A percentile compares a stretch with the other conserved stretches of the same genome.
Evolutionary conservation across 2,113 vertebrate genomes (phyloP).

Genomic region (Pollachius pollachius): DNA sequence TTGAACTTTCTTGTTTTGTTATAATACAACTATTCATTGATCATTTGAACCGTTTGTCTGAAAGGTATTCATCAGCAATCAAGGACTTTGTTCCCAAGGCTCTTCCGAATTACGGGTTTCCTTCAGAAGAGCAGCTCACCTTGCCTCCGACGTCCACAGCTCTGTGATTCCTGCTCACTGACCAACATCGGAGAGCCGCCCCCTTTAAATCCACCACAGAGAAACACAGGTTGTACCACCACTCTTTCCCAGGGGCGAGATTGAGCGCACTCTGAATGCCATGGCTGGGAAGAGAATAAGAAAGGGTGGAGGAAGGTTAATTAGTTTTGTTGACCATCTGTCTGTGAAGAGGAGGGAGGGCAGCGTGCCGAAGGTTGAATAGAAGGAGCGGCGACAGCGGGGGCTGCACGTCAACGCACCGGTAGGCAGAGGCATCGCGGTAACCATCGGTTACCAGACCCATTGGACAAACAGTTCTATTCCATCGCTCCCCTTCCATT

Average conservation of each 20-base stretch:
- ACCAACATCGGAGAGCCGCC: background rate
- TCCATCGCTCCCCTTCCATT: slow-evolving; percentile 10
- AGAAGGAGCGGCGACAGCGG: slow-evolving; percentile 63
- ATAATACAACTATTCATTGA: too few species aligned
- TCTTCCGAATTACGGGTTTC: slow-evolving; percentile 14
- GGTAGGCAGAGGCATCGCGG: slow-evolving; percentile 53
- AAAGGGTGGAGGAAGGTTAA: slow-evolving; percentile 79
- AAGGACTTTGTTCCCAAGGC: too few species aligned
- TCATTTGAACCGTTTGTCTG: too few species aligned
- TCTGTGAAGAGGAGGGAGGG: slow-evolving; percentile 51
- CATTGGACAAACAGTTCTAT: slow-evolving; percentile 64
- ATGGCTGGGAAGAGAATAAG: slow-evolving; percentile 55
- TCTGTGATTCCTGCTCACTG: slow-evolving; percentile 29
- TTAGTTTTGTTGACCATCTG: slow-evolving; percentile 85
- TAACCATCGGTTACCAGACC: slow-evolving; percentile 57
- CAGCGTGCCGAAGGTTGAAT: slow-evolving; percentile 55
- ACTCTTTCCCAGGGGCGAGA: slow-evolving; percentile 23
- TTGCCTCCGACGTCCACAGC: slow-evolving; percentile 15
- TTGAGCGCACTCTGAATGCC: slow-evolving; percentile 42
- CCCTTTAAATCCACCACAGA: slow-evolving; percentile 10
- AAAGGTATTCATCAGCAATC: too few species aligned
- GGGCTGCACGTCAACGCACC: slow-evolving; percentile 42
- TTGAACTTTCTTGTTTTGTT: too few species aligned
- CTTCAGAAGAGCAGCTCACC: slow-evolving; percentile 27
- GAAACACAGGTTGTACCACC: slow-evolving; percentile 32